Percentiles rank a stretch among this genome's conserved stretches.
These are phyloP conservation scores for Ciconia nigra DNA, from an alignment of 2,797 vertebrate species.

Conservation along the genomic window DNA sequence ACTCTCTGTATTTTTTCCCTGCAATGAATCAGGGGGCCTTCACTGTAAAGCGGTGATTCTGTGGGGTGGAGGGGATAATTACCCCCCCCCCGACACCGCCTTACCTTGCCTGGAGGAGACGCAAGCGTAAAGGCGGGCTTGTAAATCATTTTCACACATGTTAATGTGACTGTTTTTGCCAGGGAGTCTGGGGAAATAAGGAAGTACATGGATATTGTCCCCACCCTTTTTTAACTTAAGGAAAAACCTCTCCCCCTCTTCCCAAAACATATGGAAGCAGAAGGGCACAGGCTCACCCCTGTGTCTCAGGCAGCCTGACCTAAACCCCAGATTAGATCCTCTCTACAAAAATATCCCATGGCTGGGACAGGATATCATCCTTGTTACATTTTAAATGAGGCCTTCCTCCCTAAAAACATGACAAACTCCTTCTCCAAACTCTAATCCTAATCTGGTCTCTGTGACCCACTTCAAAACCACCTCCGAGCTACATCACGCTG, in stretches of 20 bases:
- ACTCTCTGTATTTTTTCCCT: not conserved
- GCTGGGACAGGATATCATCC: not conserved
- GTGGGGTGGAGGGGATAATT: not conserved
- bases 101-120: not conserved
- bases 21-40: not conserved
- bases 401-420: not conserved
- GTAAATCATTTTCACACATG: not conserved
- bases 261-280: not conserved
- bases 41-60: accelerated
- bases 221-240: not conserved
- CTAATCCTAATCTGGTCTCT: not conserved
- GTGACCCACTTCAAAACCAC: not conserved
- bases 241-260: not conserved
- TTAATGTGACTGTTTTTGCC: not conserved
- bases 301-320: not conserved
- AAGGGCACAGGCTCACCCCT: not conserved
- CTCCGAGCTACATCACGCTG: not conserved
- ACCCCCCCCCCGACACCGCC: too few species aligned
- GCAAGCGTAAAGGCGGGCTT: not conserved
- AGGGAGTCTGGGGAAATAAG: not conserved
- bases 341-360: not conserved
- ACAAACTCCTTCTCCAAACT: not conserved
- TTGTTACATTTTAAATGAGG: not conserved
- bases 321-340: not conserved
- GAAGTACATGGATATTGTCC: not conserved